A percentile compares a stretch with the other conserved stretches of the same genome.
Evolutionary conservation across 2,888 invertebrate species (phyloP).

Genomic region (Leptinotarsa tumamoca): DNA sequence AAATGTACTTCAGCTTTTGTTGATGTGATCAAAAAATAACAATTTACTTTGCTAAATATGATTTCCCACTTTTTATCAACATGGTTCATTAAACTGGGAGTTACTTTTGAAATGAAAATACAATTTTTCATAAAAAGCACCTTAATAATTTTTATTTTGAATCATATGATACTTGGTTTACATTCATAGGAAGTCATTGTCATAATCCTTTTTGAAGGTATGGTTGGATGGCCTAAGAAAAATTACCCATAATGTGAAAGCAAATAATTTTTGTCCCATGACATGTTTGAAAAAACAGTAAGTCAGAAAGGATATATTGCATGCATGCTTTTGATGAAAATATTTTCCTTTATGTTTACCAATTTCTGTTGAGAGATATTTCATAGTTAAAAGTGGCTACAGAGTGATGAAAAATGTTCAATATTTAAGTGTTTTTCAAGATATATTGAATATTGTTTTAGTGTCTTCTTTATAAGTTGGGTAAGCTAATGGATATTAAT

Average conservation of each 20-base stretch:
- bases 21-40: no score
- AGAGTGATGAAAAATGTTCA: neutral
- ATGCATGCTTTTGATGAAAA: slow-evolving; percentile 39
- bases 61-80: no score
- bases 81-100: no score
- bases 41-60: no score
- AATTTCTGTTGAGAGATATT: slow-evolving; percentile 1
- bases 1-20: no score
- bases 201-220: slow-evolving; percentile 73
- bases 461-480: no score
- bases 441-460: no score
- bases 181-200: slow-evolving; percentile 21
- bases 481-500: no score
- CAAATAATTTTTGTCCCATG: slow-evolving; percentile 98
- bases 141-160: neutral
- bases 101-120: no score
- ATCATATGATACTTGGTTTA: neutral
- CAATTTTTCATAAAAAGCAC: no score
- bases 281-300: slow-evolving; percentile 99
- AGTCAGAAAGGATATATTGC: slow-evolving; percentile 69
- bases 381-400: slow-evolving; percentile 12
- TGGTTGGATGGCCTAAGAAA: slow-evolving; percentile 95
- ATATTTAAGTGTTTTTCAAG: neutral
- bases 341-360: slow-evolving; percentile 21
- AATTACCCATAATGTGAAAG: slow-evolving; percentile 98